A percentile compares a stretch with the other conserved stretches of the same genome.
Evolutionary conservation across 2,797 vertebrate genomes (phyloP).

Genomic region (Brachyrhaphis roseni): DNA sequence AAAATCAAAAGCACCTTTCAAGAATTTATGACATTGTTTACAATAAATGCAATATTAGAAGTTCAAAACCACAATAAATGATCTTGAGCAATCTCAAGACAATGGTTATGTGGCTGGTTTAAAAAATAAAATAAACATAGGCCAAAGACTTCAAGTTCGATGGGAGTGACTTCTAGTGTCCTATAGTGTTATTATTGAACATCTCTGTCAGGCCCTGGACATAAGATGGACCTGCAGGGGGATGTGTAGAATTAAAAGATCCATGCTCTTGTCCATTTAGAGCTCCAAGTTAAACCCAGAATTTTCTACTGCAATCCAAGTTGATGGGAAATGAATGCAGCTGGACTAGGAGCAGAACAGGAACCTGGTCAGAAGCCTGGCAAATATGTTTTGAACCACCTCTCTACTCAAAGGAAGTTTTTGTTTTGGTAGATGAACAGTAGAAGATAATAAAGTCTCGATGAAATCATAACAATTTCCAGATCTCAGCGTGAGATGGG

Average conservation of each 20-base stretch:
- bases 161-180: background rate
- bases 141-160: background rate
- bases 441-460: background rate
- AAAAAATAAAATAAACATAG: background rate
- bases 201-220: background rate
- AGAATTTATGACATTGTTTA: background rate
- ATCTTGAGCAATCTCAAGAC: background rate
- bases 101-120: background rate
- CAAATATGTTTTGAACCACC: background rate
- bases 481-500: background rate
- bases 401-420: background rate
- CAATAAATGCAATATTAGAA: background rate
- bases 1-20: background rate
- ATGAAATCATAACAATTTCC: background rate
- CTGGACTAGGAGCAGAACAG: background rate
- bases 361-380: background rate
- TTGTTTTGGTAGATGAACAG: background rate
- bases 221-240: background rate
- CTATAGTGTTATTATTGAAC: background rate
- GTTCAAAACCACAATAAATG: background rate
- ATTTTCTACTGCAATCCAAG: background rate
- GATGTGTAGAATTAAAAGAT: background rate
- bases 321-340: too few species aligned
- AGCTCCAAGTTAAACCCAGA: background rate
- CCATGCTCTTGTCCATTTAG: background rate